Percentiles rank a stretch among this genome's conserved stretches.
These are phyloP conservation scores for Pelecanoides urinatrix DNA, from an alignment of 2,113 vertebrate genomes.

Conservation along the genomic window DNA sequence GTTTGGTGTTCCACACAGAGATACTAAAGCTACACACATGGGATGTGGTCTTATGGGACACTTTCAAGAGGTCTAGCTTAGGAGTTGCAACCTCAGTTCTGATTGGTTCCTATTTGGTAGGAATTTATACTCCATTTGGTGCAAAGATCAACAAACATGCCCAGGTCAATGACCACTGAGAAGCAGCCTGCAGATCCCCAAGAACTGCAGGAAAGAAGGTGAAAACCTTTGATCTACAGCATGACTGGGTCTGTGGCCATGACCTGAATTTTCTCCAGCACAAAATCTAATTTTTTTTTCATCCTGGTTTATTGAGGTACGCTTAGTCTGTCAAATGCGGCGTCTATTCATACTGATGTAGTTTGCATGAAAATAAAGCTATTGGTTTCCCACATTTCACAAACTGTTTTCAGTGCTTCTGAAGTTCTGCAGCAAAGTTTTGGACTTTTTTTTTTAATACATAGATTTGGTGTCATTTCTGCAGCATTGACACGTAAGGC, in stretches of 20 bases:
- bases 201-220: background rate
- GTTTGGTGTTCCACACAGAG: background rate
- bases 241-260: background rate
- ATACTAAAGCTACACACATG: background rate
- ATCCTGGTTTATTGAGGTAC: background rate
- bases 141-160: background rate
- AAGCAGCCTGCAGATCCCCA: background rate
- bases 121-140: background rate
- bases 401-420: background rate
- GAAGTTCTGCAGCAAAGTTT: background rate
- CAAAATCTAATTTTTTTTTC: background rate
- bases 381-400: background rate
- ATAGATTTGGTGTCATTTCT: background rate
- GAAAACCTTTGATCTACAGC: background rate
- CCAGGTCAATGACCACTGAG: background rate
- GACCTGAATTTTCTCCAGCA: background rate
- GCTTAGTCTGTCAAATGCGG: background rate
- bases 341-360: background rate
- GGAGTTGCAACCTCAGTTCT: background rate
- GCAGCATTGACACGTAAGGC: background rate
- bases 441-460: background rate
- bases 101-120: background rate
- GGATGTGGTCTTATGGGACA: background rate
- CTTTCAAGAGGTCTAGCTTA: background rate
- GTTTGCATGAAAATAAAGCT: background rate